Base-by-base conservation (phyloP, 2,113 vertebrate genomes). In the Tiliqua scincoides region DNA sequence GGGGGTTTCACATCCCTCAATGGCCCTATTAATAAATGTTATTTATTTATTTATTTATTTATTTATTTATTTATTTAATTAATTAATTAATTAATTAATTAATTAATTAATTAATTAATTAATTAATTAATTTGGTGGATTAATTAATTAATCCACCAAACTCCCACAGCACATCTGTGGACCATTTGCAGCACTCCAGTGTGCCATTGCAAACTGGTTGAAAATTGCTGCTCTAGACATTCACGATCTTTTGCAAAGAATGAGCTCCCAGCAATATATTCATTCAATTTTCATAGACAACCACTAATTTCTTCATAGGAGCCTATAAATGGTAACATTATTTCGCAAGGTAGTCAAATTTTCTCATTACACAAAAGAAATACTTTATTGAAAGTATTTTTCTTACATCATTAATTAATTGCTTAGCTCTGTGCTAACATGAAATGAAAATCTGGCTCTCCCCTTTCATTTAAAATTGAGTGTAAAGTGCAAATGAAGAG, bases 381-480 rank as follows among this genome's bases (percentile, higher is more conserved):
- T 77, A 18, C 10, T 59, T 37, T 57, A 32, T 54, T 32, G 62
- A n/a, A 32, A 68, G 15, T 10, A 52, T 70, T 37, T 37, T 35
- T 37, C 52, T 9, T 54, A 20, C 30, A 59, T 78, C 7, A 14
- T 77, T 40, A 78, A 57, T 32, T 73, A 75, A 79, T n/a, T 72
- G 9, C 23, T 79, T 14, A 83, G 1, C 0, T 82, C 43, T 57
- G 2, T 85, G 11, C 0, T 84, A 81, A 85, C 83, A 32, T 75
- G 76, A 59, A n/a, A 82, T 20, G 43, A 4, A 68, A 2, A 54
- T 89, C 23, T 71, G 61, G 62, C 4, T 52, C 8, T 9, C 0
- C 32, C 32, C 1, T 30, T 92, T 79, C 5, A 74, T 73, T 37
- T 70, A 43, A 81, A 89, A 52, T 27, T 85, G 57, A 84, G 76